Conservation (phyloP, 2,888 invertebrate species). For the Prenolepis imparis region DNA sequence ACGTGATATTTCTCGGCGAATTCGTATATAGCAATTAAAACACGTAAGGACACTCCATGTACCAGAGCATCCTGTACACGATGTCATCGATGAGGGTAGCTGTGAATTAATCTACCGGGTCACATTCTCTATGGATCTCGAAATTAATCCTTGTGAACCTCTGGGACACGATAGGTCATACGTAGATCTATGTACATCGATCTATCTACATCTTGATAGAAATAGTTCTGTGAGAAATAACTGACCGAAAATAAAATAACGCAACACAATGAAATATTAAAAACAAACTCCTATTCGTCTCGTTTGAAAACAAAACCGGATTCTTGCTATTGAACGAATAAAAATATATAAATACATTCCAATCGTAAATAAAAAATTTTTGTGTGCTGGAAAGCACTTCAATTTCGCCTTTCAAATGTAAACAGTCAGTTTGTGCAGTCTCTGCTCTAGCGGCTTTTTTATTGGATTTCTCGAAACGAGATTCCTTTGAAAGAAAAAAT, state of each 20-base stretch:
- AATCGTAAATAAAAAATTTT: conserved; percentile 46
- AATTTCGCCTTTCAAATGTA: conserved; percentile 50
- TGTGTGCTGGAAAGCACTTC: conserved; percentile 17
- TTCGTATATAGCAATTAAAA: not conserved
- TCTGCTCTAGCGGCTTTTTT: conserved; percentile 31
- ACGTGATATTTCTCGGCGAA: not conserved
- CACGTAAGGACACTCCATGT: not conserved
- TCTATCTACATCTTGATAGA: not conserved
- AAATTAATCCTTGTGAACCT: conserved; percentile 32
- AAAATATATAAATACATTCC: conserved; percentile 50
- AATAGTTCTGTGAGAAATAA: not conserved
- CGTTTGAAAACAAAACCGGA: conserved; percentile 41
- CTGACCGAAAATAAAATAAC: conserved; percentile 13
- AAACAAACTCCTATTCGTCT: not conserved
- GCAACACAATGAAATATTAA: conserved; percentile 35
- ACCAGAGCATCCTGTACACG: not conserved
- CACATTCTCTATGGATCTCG: not conserved
- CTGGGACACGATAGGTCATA: not conserved
- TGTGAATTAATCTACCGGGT: conserved; percentile 19
- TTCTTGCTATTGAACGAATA: conserved; percentile 40
- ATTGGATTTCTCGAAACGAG: conserved; percentile 48
- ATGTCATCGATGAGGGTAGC: not conserved
- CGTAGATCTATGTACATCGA: not conserved
- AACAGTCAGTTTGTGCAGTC: conserved; percentile 26
- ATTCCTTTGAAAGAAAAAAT: conserved; percentile 44